Conservation (phyloP, 2,113 vertebrate genomes). For the Cercocebus atys region DNA sequence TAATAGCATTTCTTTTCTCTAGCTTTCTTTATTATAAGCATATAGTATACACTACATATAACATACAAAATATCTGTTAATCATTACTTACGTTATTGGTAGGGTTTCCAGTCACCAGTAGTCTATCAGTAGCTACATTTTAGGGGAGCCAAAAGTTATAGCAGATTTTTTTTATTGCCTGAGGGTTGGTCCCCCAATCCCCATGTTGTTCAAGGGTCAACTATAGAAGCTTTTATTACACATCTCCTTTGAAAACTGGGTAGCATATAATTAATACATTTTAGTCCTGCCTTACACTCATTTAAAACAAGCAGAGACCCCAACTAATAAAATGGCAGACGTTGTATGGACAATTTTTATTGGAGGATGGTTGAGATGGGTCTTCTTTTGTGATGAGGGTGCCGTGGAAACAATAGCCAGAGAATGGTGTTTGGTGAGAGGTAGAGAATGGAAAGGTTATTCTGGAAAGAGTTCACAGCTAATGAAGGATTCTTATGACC, state of each 20-base stretch:
- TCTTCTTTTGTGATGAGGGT: background rate
- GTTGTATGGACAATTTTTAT: background rate
- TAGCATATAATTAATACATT: background rate
- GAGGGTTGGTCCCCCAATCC: background rate
- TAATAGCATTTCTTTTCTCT: background rate
- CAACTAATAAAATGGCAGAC: background rate
- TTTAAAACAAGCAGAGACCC: conserved; percentile 40
- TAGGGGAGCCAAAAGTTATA: background rate
- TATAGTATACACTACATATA: background rate
- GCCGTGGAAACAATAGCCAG: background rate
- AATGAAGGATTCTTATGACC: background rate
- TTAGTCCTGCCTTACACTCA: background rate
- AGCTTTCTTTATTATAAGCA: background rate
- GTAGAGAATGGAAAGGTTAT: background rate
- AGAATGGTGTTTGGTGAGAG: background rate
- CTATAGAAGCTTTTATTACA: background rate
- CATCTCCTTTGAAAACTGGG: conserved; percentile 10
- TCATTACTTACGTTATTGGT: background rate
- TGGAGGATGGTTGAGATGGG: background rate
- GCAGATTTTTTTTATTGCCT: background rate
- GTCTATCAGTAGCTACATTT: background rate
- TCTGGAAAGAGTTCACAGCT: background rate
- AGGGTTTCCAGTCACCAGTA: background rate
- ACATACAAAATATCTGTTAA: background rate
- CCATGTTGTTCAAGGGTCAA: background rate